Percentiles rank a stretch among this genome's conserved stretches.
These are phyloP conservation scores for Rhadinocentrus ornatus DNA, from an alignment of 2,797 vertebrate species.

Conservation along the genomic window DNA sequence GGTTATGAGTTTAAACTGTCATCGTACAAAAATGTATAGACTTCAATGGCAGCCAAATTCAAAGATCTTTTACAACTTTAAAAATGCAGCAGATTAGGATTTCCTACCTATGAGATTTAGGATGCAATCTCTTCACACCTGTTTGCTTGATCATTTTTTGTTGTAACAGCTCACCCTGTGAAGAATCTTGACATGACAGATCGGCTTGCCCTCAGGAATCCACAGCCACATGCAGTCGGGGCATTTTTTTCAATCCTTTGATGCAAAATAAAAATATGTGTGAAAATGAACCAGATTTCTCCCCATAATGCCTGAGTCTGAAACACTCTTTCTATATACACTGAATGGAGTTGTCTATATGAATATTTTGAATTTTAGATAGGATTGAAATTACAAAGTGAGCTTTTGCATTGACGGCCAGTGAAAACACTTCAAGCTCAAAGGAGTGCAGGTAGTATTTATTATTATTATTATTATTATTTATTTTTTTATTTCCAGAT, in stretches of 20 bases:
- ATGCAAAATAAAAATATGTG: constrained; percentile 87
- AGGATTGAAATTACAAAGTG: not conserved
- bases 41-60: constrained; percentile 50
- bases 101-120: constrained; percentile 66
- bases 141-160: constrained; percentile 63
- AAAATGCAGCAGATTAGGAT: constrained; percentile 46
- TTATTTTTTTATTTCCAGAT: not conserved
- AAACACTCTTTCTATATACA: constrained; percentile 16
- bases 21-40: constrained; percentile 44
- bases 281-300: constrained; percentile 68
- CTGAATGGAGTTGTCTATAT: not conserved
- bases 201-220: constrained; percentile 85
- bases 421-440: not conserved
- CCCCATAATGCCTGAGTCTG: constrained; percentile 37
- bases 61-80: constrained; percentile 36
- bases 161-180: constrained; percentile 70
- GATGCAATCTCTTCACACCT: constrained; percentile 51
- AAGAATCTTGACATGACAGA: constrained; percentile 77
- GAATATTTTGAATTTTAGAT: not conserved
- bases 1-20: constrained; percentile 38
- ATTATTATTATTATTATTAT: not conserved
- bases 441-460: not conserved
- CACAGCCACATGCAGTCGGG: constrained; percentile 80
- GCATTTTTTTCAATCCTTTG: constrained; percentile 76
- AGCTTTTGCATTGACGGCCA: not conserved